Evolutionary conservation across 2,113 vertebrate species (phyloP).

Genomic region (Ictalurus punctatus): DNA sequence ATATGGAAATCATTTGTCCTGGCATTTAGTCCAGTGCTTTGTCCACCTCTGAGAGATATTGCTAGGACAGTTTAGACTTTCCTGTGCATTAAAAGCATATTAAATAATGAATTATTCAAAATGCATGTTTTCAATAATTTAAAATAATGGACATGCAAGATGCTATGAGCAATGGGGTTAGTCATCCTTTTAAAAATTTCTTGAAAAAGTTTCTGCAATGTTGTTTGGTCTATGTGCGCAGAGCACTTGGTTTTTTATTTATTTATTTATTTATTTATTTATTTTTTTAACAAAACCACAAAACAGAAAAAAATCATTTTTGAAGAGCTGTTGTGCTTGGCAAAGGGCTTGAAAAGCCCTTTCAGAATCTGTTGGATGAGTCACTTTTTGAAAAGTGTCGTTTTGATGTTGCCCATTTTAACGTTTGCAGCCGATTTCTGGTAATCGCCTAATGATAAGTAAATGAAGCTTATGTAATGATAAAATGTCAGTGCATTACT

Average conservation of each 20-base stretch:
- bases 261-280: too few relatives aligned
- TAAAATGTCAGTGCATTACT: background rate
- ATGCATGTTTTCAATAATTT: background rate
- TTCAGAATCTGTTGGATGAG: constrained; percentile 14
- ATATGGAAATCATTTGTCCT: background rate
- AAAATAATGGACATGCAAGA: too few relatives aligned
- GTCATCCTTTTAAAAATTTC: background rate
- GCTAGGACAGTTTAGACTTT: background rate
- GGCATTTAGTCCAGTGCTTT: background rate
- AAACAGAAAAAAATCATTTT: background rate
- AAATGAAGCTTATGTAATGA: background rate
- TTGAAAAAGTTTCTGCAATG: background rate
- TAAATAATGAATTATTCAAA: background rate
- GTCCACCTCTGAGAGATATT: background rate
- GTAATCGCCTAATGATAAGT: constrained; percentile 4
- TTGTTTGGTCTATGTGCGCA: background rate
- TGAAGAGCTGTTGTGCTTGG: background rate
- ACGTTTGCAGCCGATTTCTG: constrained; percentile 3
- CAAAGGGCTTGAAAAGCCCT: constrained; percentile 11
- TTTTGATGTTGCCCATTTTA: constrained; percentile 19
- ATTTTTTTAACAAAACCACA: too few relatives aligned
- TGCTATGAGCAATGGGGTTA: background rate
- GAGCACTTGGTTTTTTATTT: background rate
- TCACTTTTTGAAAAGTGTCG: background rate
- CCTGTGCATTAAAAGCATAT: background rate